A percentile compares a stretch with the other conserved stretches of the same genome.
Conservation (phyloP, 2,888 invertebrate species). For the Neuroscelio doddi region DNA sequence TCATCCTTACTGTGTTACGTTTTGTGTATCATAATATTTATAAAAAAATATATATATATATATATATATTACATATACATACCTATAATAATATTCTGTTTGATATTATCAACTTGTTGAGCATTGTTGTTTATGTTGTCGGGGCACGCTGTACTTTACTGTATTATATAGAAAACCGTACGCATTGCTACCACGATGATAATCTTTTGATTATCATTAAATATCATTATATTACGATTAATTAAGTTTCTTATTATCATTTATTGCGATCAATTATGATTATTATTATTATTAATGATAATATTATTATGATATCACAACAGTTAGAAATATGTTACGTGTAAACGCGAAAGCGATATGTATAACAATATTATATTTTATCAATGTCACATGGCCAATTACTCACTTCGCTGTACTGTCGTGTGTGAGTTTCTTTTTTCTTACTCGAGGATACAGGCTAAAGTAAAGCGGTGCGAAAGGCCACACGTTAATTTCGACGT, state of each 20-base stretch:
- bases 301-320: constrained; percentile 17
- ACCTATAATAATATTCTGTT: constrained; percentile 66
- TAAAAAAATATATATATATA: constrained; percentile 53
- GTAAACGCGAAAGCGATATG: constrained; percentile 7
- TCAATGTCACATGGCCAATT: constrained; percentile 10
- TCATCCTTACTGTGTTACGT: constrained; percentile 61
- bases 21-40: constrained; percentile 69
- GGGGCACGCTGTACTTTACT: constrained; percentile 71
- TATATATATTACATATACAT: constrained; percentile 45
- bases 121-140: constrained; percentile 70
- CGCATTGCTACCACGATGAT: constrained; percentile 53
- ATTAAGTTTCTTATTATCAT: not conserved
- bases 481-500: constrained; percentile 7
- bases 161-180: constrained; percentile 59
- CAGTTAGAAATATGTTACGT: constrained; percentile 13
- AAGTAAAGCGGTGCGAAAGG: not conserved
- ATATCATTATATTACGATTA: constrained; percentile 30
- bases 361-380: constrained; percentile 16
- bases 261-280: constrained; percentile 5
- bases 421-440: not conserved
- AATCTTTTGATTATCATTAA: constrained; percentile 46
- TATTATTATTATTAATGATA: constrained; percentile 28
- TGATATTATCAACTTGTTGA: constrained; percentile 71
- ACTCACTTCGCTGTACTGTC: not conserved
- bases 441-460: not conserved